Percentiles rank a stretch among this genome's conserved stretches.
phyloP scores from a whole-genome alignment of 2,113 vertebrate species.

The Hyperoodon ampullatus region DNA sequence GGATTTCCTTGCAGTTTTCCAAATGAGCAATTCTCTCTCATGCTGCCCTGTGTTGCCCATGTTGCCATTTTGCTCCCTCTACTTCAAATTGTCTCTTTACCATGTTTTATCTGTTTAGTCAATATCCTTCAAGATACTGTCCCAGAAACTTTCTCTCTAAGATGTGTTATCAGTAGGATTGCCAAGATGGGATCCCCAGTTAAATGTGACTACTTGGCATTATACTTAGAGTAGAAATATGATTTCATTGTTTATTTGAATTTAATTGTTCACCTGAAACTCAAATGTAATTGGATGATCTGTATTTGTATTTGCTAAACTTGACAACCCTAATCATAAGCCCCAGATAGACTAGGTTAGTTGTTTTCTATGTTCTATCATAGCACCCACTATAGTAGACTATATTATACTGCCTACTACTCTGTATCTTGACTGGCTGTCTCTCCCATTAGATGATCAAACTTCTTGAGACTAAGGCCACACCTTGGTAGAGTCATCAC shows the following conservation, averaged over 20 bases:
- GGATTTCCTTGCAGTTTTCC: constrained; percentile 3
- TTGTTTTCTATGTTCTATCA: neutral
- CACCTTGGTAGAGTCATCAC: neutral
- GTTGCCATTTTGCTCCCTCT: neutral
- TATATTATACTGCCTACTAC: neutral
- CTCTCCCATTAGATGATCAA: neutral
- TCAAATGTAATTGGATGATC: neutral
- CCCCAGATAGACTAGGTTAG: neutral
- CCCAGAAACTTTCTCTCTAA: neutral
- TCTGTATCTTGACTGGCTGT: no score
- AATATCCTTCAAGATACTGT: neutral
- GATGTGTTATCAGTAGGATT: neutral
- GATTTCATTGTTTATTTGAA: neutral
- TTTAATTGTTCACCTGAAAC: neutral
- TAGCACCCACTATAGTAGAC: rapidly evolving
- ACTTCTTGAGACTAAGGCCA: neutral
- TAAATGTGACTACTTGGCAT: neutral
- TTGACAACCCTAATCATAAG: neutral
- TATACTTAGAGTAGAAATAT: neutral
- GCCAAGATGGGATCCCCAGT: neutral
- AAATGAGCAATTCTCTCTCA: neutral
- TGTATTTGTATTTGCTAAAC: neutral
- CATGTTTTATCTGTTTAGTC: neutral
- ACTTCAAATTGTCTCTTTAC: neutral
- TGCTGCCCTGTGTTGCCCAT: neutral